A percentile compares a stretch with the other conserved stretches of the same genome.
phyloP scores from a whole-genome alignment of 2,888 invertebrate species.

The Papilio elwesi region DNA sequence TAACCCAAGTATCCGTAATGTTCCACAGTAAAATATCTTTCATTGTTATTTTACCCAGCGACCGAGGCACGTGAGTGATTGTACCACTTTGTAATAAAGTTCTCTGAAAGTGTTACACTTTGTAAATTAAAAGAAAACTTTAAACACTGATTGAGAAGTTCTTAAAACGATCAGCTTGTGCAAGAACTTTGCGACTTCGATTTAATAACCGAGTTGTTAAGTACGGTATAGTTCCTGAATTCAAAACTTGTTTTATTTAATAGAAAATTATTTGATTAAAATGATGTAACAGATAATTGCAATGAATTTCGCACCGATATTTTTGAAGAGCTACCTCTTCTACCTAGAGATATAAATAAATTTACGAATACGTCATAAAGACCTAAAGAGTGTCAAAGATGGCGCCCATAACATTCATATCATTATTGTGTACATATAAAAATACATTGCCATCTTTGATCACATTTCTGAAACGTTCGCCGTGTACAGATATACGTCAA shows the following conservation, averaged over 20 bases:
- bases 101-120: slow-evolving; percentile 47
- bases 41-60: neutral
- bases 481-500: too few relatives aligned
- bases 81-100: slow-evolving; percentile 37
- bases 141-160: slow-evolving; percentile 43
- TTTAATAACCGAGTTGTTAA: slow-evolving; percentile 8
- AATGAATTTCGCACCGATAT: too few relatives aligned
- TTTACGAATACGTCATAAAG: too few relatives aligned
- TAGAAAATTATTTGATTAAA: neutral
- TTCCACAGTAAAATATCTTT: neutral
- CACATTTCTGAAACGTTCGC: too few relatives aligned
- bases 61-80: slow-evolving; percentile 13
- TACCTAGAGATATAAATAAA: too few relatives aligned
- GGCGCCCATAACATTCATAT: too few relatives aligned
- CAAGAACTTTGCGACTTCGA: neutral
- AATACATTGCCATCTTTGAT: too few relatives aligned
- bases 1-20: neutral
- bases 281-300: too few relatives aligned
- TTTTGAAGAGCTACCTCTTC: too few relatives aligned
- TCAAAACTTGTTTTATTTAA: neutral
- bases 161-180: slow-evolving; percentile 31
- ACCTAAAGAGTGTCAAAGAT: too few relatives aligned
- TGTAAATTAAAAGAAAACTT: slow-evolving; percentile 49
- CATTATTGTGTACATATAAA: too few relatives aligned
- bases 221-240: neutral